Evolutionary conservation across 2,888 invertebrate species (phyloP).

Genomic region (Eupithecia exiguata): DNA sequence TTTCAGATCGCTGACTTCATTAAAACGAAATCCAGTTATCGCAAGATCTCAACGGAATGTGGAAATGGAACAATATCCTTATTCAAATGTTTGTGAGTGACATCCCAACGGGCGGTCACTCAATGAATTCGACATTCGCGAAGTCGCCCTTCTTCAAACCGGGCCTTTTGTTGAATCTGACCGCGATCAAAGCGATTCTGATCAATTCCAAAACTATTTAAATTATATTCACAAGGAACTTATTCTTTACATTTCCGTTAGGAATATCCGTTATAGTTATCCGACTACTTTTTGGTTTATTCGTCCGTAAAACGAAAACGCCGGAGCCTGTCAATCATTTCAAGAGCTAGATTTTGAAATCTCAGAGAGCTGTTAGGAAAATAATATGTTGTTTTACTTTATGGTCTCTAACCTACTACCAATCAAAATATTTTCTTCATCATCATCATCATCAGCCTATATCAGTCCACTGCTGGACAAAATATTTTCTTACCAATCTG

Average conservation of each 20-base stretch:
- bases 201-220: slow-evolving; percentile 73
- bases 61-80: slow-evolving; percentile 74
- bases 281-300: slow-evolving; percentile 37
- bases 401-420: not conserved
- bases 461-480: no score
- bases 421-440: no score
- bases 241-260: slow-evolving; percentile 59
- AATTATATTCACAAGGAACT: slow-evolving; percentile 63
- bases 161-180: slow-evolving; percentile 70
- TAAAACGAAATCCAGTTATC: slow-evolving; percentile 74
- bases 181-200: slow-evolving; percentile 74
- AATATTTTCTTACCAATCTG: not conserved
- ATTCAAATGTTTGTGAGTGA: slow-evolving; percentile 81
- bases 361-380: not conserved
- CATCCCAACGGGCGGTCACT: slow-evolving; percentile 80
- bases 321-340: slow-evolving; percentile 3
- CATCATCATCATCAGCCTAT: no score
- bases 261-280: slow-evolving; percentile 67
- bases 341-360: not conserved
- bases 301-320: slow-evolving; percentile 28
- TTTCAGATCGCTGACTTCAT: slow-evolving; percentile 73
- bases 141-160: slow-evolving; percentile 53
- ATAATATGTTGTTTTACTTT: not conserved
- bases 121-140: slow-evolving; percentile 48
- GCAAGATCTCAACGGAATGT: slow-evolving; percentile 73